These are phyloP conservation scores for Heliconius eleuchia DNA, from an alignment of 1,140 invertebrate genomes.

Conservation along the genomic window DNA sequence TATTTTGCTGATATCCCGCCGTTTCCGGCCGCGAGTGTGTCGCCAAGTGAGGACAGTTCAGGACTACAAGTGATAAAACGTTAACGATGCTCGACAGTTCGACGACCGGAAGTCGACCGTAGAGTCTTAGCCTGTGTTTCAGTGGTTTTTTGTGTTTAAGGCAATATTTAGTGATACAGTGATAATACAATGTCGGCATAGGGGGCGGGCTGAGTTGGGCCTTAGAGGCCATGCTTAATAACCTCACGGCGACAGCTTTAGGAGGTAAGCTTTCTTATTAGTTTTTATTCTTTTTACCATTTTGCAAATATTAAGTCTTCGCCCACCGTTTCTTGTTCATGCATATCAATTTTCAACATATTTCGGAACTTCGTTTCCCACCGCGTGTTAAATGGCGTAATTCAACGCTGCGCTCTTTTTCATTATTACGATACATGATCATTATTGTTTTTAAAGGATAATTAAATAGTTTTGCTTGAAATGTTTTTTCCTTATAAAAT, in stretches of 20 bases:
- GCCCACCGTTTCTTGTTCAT: not conserved
- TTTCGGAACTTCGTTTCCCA: no score
- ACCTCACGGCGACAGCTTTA: slow-evolving; percentile 75
- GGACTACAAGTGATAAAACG: slow-evolving; percentile 2
- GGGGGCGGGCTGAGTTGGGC: slow-evolving; percentile 75
- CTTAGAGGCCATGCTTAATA: slow-evolving; percentile 78
- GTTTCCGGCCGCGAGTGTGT: slow-evolving; percentile 43
- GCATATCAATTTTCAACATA: no score
- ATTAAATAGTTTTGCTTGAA: no score
- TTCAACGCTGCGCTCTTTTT: no score
- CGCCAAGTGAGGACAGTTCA: slow-evolving; percentile 11
- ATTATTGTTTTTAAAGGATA: no score
- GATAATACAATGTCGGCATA: slow-evolving; percentile 66
- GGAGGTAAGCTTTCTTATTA: slow-evolving; percentile 57
- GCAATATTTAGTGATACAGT: slow-evolving; percentile 50
- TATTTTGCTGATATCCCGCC: slow-evolving; percentile 60
- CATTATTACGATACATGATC: no score
- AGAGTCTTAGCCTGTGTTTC: slow-evolving; percentile 19
- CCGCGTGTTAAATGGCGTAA: no score
- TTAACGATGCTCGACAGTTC: slow-evolving; percentile 40
- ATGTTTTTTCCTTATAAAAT: no score
- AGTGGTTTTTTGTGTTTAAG: slow-evolving; percentile 25
- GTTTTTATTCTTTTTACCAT: not conserved
- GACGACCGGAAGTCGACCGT: slow-evolving; percentile 23
- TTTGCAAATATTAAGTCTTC: not conserved